A percentile compares a stretch with the other conserved stretches of the same genome.
phyloP scores from a whole-genome alignment of 2,797 vertebrate species.

The Etheostoma perlongum region DNA sequence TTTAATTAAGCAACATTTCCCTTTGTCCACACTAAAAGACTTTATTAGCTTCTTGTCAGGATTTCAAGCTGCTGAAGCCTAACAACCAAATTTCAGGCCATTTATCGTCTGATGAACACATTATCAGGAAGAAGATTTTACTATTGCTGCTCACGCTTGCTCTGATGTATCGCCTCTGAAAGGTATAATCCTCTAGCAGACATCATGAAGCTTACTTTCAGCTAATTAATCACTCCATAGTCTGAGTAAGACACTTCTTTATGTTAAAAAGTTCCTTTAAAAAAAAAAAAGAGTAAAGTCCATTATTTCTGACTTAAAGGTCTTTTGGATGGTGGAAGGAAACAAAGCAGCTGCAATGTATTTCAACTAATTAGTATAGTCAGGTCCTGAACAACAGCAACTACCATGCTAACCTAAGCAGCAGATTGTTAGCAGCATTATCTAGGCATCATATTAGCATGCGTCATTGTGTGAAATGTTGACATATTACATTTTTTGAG shows the following conservation, averaged over 20 bases:
- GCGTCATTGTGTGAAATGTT: slow-evolving; percentile 18
- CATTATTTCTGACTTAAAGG: not conserved
- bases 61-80: slow-evolving; percentile 13
- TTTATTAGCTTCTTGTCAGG: slow-evolving; percentile 29
- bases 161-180: slow-evolving; percentile 3
- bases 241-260: not conserved
- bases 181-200: slow-evolving; percentile 1
- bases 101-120: slow-evolving; percentile 19
- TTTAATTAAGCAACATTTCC: slow-evolving; percentile 15
- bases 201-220: slow-evolving; percentile 7
- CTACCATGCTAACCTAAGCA: not conserved
- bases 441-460: slow-evolving; percentile 1
- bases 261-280: slow-evolving; percentile 3
- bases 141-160: slow-evolving; percentile 6
- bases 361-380: not conserved
- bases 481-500: slow-evolving; percentile 16
- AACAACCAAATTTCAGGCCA: slow-evolving; percentile 14
- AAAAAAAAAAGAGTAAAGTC: not conserved
- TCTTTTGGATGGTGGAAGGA: not conserved
- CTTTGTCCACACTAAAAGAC: slow-evolving; percentile 13
- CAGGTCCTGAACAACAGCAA: not conserved
- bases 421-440: not conserved
- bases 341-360: not conserved
- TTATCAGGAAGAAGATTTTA: slow-evolving; percentile 24
- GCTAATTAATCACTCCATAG: slow-evolving; percentile 15